phyloP scores from a whole-genome alignment of 2,797 vertebrate genomes.

The Gambusia yucatana region DNA sequence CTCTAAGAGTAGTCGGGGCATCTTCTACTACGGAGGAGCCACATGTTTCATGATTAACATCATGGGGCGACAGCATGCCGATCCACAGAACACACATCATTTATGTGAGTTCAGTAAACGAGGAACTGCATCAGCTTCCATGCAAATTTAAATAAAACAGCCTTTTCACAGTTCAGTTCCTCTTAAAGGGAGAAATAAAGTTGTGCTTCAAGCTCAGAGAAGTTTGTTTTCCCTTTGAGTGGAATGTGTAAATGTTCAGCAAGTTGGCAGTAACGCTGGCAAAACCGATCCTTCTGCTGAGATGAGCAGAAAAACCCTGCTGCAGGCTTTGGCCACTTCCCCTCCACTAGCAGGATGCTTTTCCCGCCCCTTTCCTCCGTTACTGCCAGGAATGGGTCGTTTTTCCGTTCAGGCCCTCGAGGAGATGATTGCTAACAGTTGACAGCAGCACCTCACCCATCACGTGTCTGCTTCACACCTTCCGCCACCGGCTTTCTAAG shows the following conservation, averaged over 20 bases:
- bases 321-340: not conserved
- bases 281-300: conserved; percentile 1
- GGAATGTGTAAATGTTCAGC: conserved; percentile 29
- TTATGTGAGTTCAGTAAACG: not conserved
- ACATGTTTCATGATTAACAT: conserved; percentile 4
- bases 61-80: not conserved
- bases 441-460: conserved; percentile 4
- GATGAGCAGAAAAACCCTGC: not conserved
- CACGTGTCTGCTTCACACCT: conserved; percentile 46
- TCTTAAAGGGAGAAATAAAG: not conserved
- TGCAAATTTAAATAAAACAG: not conserved
- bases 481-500: conserved; percentile 17
- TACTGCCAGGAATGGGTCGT: not conserved
- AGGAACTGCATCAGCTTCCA: not conserved
- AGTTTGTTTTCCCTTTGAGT: conserved; percentile 27
- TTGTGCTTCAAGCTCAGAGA: conserved; percentile 19
- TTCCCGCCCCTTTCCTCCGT: not conserved
- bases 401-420: conserved; percentile 20
- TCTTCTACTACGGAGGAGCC: not conserved
- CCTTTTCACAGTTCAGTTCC: not conserved
- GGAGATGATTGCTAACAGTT: conserved; percentile 39
- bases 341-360: not conserved
- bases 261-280: conserved; percentile 15
- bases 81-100: not conserved
- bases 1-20: too few relatives aligned